A percentile compares a stretch with the other conserved stretches of the same genome.
Evolutionary conservation across 2,888 invertebrate species (phyloP).

Genomic region (Sarcophaga caerulescens): DNA sequence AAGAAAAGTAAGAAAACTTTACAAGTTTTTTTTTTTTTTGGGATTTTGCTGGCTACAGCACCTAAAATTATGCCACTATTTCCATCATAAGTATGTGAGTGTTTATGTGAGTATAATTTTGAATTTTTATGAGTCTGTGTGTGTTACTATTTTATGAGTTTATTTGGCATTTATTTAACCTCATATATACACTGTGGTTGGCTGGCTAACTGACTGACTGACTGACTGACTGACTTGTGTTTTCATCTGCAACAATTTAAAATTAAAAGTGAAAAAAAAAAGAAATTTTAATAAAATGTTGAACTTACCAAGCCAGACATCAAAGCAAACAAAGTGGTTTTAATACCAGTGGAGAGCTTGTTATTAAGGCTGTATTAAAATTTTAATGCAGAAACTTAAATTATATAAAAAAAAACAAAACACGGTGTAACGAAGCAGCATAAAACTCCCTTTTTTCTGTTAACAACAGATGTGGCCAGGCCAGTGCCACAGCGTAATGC

Average conservation of each 20-base stretch:
- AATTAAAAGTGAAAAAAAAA: not conserved
- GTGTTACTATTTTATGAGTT: constrained; percentile 43
- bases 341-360: not conserved
- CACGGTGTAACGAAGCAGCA: no score
- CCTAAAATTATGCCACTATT: constrained; percentile 60
- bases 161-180: constrained; percentile 30
- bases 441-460: no score
- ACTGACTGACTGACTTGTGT: constrained; percentile 2
- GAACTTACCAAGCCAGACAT: not conserved
- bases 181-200: not conserved
- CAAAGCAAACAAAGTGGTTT: not conserved
- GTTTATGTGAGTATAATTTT: not conserved
- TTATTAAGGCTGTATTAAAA: not conserved
- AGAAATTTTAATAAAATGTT: not conserved
- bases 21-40: constrained; percentile 58
- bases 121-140: constrained; percentile 33
- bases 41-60: constrained; percentile 39
- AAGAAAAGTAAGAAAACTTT: constrained; percentile 23
- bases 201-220: not conserved
- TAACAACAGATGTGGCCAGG: no score
- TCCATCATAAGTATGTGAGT: constrained; percentile 10
- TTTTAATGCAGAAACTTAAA: not conserved
- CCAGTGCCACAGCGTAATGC: no score
- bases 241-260: not conserved
- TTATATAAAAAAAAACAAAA: not conserved